Evolutionary conservation across 2,888 invertebrate genomes (phyloP).

Genomic region (Ennomos quercinarius): DNA sequence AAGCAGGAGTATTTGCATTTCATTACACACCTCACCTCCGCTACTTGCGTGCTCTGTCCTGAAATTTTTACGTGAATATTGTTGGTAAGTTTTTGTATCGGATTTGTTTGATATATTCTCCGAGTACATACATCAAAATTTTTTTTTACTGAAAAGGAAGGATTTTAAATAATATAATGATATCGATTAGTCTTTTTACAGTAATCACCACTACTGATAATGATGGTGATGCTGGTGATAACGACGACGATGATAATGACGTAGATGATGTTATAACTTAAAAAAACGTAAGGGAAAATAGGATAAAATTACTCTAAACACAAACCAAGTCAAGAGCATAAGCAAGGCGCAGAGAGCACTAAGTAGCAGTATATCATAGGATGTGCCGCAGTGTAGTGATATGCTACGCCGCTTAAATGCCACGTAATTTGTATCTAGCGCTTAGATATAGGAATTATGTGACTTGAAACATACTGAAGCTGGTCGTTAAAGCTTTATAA

Average conservation of each 20-base stretch:
- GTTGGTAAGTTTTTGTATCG: conserved; percentile 4
- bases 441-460: conserved; percentile 1
- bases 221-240: no score
- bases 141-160: no score
- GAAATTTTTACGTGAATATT: conserved; percentile 22
- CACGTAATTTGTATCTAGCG: conserved; percentile 23
- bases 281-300: no score
- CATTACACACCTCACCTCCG: conserved; percentile 60
- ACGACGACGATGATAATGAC: no score
- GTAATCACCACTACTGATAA: no score
- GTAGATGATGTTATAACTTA: no score
- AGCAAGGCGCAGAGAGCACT: background rate
- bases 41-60: conserved; percentile 30
- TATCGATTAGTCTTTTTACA: no score
- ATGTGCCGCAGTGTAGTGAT: conserved; percentile 14
- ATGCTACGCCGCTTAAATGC: conserved; percentile 20
- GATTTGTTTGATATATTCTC: background rate
- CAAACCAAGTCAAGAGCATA: conserved; percentile 6
- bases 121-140: no score
- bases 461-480: conserved; percentile 5
- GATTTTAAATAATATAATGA: no score
- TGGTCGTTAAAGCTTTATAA: background rate
- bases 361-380: conserved; percentile 13
- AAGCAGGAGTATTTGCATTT: conserved; percentile 72
- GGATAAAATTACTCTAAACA: no score